A percentile compares a stretch with the other conserved stretches of the same genome.
Conservation (phyloP, 2,888 invertebrate species). For the Melipona beecheii region DNA sequence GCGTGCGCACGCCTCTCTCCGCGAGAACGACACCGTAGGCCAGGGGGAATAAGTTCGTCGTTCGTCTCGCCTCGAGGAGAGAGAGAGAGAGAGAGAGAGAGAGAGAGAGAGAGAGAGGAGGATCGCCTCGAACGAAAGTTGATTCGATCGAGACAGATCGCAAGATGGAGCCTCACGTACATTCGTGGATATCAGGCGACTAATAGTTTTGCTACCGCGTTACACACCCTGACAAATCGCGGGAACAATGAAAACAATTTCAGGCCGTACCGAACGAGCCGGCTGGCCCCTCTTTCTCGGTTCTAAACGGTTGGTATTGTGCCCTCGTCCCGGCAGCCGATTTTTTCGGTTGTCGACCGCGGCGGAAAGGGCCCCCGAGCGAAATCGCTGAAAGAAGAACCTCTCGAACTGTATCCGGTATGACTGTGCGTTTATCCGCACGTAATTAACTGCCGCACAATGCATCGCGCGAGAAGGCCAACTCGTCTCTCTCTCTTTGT, state of each 20-base stretch:
- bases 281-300: slow-evolving; percentile 52
- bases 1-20: not conserved
- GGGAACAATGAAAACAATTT: slow-evolving; percentile 83
- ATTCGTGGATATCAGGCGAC: slow-evolving; percentile 56
- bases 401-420: slow-evolving; percentile 72
- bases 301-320: slow-evolving; percentile 81
- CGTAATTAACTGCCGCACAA: slow-evolving; percentile 83
- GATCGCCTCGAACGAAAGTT: not conserved
- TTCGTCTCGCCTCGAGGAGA: not conserved
- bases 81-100: accelerated
- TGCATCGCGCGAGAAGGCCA: slow-evolving; percentile 74
- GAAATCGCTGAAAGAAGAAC: slow-evolving; percentile 37
- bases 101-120: accelerated
- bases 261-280: slow-evolving; percentile 69
- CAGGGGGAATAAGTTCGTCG: not conserved
- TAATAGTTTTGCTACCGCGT: slow-evolving; percentile 82
- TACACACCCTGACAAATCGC: slow-evolving; percentile 82
- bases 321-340: slow-evolving; percentile 42
- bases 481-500: slow-evolving; percentile 38
- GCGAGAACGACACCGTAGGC: not conserved
- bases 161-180: slow-evolving; percentile 16
- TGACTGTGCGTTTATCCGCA: slow-evolving; percentile 82
- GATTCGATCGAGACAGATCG: not conserved
- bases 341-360: slow-evolving; percentile 45
- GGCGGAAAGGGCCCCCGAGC: slow-evolving; percentile 18